Base-by-base conservation (phyloP, 2,888 invertebrate species). In the Carterocephalus palaemon region DNA sequence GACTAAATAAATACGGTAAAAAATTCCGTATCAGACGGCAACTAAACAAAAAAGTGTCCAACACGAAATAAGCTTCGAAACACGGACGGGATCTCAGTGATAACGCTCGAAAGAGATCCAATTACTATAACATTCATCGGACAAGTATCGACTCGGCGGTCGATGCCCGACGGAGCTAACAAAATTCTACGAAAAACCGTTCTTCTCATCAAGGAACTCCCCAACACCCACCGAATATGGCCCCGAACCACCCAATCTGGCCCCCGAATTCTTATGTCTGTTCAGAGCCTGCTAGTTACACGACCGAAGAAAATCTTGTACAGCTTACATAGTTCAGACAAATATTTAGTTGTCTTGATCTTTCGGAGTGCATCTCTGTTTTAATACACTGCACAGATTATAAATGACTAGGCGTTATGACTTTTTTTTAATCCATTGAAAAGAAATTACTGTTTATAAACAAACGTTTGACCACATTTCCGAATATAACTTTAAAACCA, bases 161-260 rank as follows among this genome's bases (percentile, higher is more conserved):
- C 81, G 70, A 65, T 68, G 79, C 66, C 74, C 81, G 62, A 58
- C 71, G 70, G 68, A 75, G 76, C 82, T 80, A 81, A 81, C 81
- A 76, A 82, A 82, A 79, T 83, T 80, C 75, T 72, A 73, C 80
- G 83, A 84, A 86, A 85, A 86, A 85, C 78, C 82, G 81, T 70
- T 71, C 70, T 73, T 67, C 85, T 86, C 84, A 86, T 86, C 85
- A 86, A 84, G 84, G 69, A 75, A 67, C 74, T 58, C 70, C 69
- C 56, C 74, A 53, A 72, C 75, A 72, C 80, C 82, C 79, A 62
- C 78, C 80, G 74, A 78, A 80, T 76, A 75, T 78, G 62, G n/a
- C 72, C 73, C 77, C 56, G 64, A 70, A 60, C 75, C 74, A 66
- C 81, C 78, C 75, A 67, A 80, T 80, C 77, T 75, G 67, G 70